These are phyloP conservation scores for Hypselothyrea guttata DNA, from an alignment of 2,888 invertebrate species.

Conservation along the genomic window DNA sequence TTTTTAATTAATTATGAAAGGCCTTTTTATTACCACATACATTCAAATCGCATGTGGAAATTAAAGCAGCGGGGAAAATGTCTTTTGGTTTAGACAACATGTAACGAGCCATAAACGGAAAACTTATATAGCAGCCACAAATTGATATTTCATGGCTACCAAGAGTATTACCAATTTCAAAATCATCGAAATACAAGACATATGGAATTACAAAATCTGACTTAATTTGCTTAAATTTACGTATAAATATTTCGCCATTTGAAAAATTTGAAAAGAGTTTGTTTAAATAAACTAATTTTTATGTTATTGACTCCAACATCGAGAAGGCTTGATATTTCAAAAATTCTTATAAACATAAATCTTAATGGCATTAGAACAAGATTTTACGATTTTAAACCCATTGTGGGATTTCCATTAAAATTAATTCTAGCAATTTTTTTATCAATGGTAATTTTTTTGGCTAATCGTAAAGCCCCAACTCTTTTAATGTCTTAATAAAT, in stretches of 20 bases:
- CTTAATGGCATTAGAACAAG: not conserved
- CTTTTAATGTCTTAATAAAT: too few species aligned
- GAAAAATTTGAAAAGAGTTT: too few species aligned
- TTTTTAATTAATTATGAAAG: not conserved
- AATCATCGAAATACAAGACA: not conserved
- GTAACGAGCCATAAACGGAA: constrained; percentile 1
- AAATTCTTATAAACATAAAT: not conserved
- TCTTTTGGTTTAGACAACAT: not conserved
- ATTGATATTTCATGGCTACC: not conserved
- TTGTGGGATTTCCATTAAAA: not conserved
- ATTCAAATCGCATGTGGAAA: not conserved
- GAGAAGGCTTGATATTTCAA: not conserved
- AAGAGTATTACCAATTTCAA: not conserved
- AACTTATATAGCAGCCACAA: constrained; percentile 1
- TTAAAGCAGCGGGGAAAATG: constrained; percentile 1
- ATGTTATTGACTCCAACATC: too few species aligned
- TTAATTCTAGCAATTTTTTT: not conserved
- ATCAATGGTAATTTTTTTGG: not conserved
- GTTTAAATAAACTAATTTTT: too few species aligned
- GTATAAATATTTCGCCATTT: too few species aligned
- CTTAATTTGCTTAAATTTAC: too few species aligned
- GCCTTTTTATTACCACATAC: not conserved
- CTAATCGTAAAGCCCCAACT: not conserved
- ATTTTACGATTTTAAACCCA: not conserved
- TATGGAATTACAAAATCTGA: not conserved